These are phyloP conservation scores for Pentalonia nigronervosa DNA, from an alignment of 1,140 invertebrate genomes.

Conservation along the genomic window DNA sequence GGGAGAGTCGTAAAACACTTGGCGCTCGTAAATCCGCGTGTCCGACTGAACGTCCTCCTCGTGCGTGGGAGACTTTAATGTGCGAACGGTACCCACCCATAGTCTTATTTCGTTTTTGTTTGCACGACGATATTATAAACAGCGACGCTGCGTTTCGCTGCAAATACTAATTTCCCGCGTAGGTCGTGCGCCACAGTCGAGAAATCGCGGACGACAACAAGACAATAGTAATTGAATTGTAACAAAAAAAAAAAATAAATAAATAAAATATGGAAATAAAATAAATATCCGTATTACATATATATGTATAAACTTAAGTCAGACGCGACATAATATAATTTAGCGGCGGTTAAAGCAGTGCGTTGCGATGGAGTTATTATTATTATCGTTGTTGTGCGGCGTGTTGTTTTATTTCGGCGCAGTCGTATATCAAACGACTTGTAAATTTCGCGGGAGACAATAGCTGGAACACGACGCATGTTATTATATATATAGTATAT, in stretches of 20 bases:
- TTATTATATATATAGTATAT: no score
- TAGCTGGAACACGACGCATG: not conserved
- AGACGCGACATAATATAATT: not conserved
- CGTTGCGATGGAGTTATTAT: not conserved
- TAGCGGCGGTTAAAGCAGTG: not conserved
- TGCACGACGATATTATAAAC: not conserved
- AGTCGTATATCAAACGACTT: not conserved
- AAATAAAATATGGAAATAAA: not conserved
- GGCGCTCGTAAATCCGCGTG: not conserved
- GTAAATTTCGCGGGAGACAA: slow-evolving; percentile 1
- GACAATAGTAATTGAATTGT: slow-evolving; percentile 10
- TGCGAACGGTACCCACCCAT: not conserved
- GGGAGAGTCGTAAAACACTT: not conserved
- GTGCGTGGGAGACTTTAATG: not conserved
- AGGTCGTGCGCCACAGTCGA: not conserved
- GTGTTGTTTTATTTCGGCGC: slow-evolving; percentile 10
- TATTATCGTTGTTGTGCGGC: not conserved
- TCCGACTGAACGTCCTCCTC: not conserved
- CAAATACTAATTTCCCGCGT: not conserved
- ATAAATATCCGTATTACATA: not conserved
- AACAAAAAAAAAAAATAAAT: not conserved
- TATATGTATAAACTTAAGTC: not conserved
- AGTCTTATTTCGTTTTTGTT: not conserved
- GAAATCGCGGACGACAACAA: not conserved
- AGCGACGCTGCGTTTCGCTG: not conserved